Conservation (phyloP, 2,113 vertebrate species). For the Stegastes partitus region DNA sequence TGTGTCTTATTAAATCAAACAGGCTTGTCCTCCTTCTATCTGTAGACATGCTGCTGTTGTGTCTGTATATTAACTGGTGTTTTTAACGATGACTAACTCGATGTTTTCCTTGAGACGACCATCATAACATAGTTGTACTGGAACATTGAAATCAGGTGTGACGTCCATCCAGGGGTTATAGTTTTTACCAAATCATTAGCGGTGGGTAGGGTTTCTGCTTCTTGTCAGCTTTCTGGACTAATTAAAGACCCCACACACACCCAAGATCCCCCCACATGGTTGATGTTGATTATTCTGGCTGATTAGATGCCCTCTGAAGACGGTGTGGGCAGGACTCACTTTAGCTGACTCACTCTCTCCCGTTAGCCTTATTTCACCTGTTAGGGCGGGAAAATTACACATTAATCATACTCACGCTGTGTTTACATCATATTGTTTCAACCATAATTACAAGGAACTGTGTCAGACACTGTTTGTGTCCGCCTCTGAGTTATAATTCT, state of each 20-base stretch:
- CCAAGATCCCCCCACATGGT: neutral
- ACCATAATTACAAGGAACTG: neutral
- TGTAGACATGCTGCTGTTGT: too few species aligned
- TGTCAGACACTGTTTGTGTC: neutral
- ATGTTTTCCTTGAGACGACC: too few species aligned
- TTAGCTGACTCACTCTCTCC: slow-evolving; percentile 3
- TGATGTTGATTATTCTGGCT: neutral
- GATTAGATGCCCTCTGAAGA: neutral
- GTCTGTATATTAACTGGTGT: too few species aligned
- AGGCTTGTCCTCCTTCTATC: too few species aligned
- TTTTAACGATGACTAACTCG: too few species aligned
- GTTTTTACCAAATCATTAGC: too few species aligned
- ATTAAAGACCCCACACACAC: neutral
- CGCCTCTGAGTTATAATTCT: too few species aligned
- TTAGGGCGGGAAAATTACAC: neutral
- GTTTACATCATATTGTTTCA: neutral
- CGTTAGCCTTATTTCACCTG: slow-evolving; percentile 5
- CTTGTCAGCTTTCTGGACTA: neutral
- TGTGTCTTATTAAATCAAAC: too few species aligned
- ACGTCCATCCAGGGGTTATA: too few species aligned
- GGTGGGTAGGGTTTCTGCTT: too few species aligned
- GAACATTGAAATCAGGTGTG: too few species aligned
- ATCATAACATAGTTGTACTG: too few species aligned
- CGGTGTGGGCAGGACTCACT: neutral
- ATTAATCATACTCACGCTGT: neutral